These are phyloP conservation scores for Geococcyx californianus DNA, from an alignment of 2,113 vertebrate species.

Conservation along the genomic window DNA sequence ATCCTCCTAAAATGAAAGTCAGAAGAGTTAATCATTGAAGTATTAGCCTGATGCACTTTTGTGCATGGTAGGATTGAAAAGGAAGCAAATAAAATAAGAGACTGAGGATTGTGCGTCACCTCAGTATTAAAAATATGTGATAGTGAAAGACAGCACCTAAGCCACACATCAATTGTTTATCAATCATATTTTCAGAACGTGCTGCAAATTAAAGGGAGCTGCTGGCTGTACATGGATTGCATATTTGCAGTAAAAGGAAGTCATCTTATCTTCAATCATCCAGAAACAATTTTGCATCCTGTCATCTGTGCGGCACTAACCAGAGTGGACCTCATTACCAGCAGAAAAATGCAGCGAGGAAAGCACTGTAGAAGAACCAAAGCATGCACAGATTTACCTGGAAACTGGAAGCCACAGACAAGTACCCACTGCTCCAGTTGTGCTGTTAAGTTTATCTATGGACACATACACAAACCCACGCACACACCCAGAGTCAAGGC, in stretches of 20 bases:
- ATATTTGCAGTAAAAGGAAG: background rate
- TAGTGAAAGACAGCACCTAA: slow-evolving; percentile 35
- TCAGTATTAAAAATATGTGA: slow-evolving; percentile 16
- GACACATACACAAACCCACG: rapidly evolving
- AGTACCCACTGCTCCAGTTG: background rate
- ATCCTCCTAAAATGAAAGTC: slow-evolving; percentile 59
- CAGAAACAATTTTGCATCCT: background rate
- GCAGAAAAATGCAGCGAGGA: background rate
- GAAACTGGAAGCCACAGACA: background rate
- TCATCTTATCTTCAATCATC: slow-evolving; percentile 15
- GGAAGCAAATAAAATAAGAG: slow-evolving; percentile 36
- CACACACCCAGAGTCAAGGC: no score
- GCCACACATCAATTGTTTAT: slow-evolving; percentile 23
- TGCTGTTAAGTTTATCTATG: background rate
- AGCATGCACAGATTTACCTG: background rate
- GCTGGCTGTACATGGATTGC: background rate
- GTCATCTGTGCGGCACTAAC: background rate
- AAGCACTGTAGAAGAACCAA: background rate
- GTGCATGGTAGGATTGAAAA: slow-evolving; percentile 4
- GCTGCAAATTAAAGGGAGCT: background rate
- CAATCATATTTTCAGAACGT: slow-evolving; percentile 29
- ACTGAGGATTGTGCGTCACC: background rate
- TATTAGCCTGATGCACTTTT: slow-evolving; percentile 41
- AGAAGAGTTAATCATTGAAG: slow-evolving; percentile 70
- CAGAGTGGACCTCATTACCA: background rate